Conservation (phyloP, 2,888 invertebrate species). For the Phaedon cochleariae region DNA sequence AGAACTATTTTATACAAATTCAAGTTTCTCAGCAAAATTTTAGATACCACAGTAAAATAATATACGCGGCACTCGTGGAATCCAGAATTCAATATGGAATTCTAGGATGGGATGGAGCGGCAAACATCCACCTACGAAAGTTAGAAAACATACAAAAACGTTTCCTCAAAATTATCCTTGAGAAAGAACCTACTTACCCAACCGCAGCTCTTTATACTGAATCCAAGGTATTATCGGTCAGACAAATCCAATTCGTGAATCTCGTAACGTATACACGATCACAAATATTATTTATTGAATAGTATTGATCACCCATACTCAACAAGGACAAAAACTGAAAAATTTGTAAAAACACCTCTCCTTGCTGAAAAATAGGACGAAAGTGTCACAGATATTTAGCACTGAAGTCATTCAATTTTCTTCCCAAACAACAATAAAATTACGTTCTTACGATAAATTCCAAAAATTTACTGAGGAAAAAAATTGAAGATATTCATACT, state of each 20-base stretch:
- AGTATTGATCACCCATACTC: neutral
- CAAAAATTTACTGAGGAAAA: neutral
- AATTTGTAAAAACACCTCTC: neutral
- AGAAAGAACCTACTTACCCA: too few relatives aligned
- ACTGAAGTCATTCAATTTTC: constrained; percentile 7
- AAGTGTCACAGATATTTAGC: neutral
- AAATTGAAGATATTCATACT: constrained; percentile 3
- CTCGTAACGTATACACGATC: too few relatives aligned
- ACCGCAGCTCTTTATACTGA: neutral
- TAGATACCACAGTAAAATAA: neutral
- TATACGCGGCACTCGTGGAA: neutral
- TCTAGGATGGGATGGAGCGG: neutral
- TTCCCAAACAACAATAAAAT: neutral
- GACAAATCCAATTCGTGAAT: too few relatives aligned
- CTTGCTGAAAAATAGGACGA: neutral
- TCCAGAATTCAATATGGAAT: neutral
- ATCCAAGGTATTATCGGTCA: too few relatives aligned
- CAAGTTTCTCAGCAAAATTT: neutral
- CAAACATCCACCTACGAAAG: neutral
- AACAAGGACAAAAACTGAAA: neutral
- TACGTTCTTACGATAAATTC: constrained; percentile 3
- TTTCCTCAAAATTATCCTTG: neutral
- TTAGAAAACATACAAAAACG: neutral
- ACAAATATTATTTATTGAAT: too few relatives aligned
- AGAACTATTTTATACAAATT: neutral